Evolutionary conservation across 2,888 invertebrate species (phyloP).

Genomic region (Agriopis marginaria): DNA sequence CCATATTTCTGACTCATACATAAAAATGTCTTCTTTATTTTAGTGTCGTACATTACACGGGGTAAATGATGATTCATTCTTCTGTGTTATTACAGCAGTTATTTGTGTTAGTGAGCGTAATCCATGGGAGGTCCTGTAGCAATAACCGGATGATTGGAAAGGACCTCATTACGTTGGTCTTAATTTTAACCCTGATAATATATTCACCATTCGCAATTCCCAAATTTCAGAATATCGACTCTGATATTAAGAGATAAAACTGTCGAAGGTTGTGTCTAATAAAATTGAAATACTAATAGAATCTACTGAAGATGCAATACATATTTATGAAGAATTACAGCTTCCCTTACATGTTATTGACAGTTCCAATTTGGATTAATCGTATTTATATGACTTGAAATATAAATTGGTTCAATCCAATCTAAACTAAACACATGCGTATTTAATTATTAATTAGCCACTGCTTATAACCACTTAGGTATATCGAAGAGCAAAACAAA

Average conservation of each 20-base stretch:
- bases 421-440: not conserved
- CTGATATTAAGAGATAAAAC: not conserved
- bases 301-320: not conserved
- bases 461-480: not conserved
- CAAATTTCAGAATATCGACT: not conserved
- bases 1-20: constrained; percentile 11
- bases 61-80: constrained; percentile 20
- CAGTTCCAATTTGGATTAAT: not conserved
- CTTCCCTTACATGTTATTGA: constrained; percentile 8
- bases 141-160: constrained; percentile 16
- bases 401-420: not conserved
- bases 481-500: too few species aligned
- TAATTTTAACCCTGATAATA: not conserved
- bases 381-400: not conserved
- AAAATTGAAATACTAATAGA: not conserved
- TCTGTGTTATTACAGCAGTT: constrained; percentile 4
- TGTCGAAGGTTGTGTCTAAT: not conserved
- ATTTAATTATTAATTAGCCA: not conserved
- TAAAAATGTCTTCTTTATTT: constrained; percentile 19
- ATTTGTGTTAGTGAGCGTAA: constrained; percentile 10
- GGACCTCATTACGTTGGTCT: not conserved
- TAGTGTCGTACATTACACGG: constrained; percentile 13
- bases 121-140: constrained; percentile 18
- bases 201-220: not conserved
- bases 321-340: constrained; percentile 9